Percentiles rank a stretch among this genome's conserved stretches.
Conservation (phyloP, 2,797 vertebrate species). For the Artibeus lituratus region DNA sequence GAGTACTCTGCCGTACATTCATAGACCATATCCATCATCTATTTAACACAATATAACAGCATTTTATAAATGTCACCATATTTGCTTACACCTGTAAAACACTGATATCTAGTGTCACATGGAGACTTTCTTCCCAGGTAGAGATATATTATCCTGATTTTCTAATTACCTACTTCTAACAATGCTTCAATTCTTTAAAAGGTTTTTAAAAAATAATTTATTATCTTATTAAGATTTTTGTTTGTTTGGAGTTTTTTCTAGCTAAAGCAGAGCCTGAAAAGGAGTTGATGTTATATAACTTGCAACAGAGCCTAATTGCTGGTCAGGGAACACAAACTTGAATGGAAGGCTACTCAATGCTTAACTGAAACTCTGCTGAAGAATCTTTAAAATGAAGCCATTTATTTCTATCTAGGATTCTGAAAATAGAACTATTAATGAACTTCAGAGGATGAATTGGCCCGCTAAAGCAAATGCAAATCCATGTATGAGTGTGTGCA, state of each 20-base stretch:
- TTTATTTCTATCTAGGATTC: neutral
- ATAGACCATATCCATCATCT: neutral
- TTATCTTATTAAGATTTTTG: neutral
- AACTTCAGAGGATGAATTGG: neutral
- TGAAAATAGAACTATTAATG: neutral
- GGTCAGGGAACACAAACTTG: neutral
- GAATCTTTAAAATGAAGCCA: neutral
- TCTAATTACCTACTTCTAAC: constrained; percentile 24
- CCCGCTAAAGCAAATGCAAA: neutral
- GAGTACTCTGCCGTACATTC: neutral
- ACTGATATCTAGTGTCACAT: neutral
- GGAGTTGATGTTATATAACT: neutral
- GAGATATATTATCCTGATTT: neutral
- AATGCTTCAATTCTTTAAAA: neutral
- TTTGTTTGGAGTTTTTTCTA: neutral
- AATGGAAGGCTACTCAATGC: neutral
- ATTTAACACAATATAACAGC: constrained; percentile 26
- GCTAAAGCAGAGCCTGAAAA: neutral
- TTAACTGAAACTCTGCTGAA: neutral
- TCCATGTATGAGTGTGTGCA: neutral
- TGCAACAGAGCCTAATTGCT: neutral
- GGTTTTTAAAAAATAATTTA: neutral
- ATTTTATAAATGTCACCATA: constrained; percentile 47
- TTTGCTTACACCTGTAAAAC: neutral
- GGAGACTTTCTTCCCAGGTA: neutral